Conservation (phyloP, 64 coral and sea anemone species). For the Montipora foliosa region DNA sequence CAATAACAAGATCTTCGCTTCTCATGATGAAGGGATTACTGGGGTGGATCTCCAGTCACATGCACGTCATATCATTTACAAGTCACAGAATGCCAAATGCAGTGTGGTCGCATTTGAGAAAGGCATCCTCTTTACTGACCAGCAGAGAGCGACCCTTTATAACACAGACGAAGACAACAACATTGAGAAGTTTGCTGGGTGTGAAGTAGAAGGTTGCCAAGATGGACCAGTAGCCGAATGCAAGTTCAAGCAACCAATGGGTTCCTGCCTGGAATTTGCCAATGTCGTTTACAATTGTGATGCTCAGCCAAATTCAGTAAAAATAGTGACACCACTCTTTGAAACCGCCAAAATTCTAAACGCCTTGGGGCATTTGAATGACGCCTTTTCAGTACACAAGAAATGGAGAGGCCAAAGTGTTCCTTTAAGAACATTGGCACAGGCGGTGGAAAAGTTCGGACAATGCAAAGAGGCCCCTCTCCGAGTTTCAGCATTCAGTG, state of each 20-base stretch:
- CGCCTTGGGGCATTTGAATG: constrained; percentile 13
- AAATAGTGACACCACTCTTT: constrained; percentile 22
- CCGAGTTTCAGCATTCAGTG: constrained; percentile 30
- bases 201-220: not conserved
- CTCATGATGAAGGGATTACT: constrained; percentile 5
- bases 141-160: not conserved
- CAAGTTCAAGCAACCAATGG: constrained; percentile 36
- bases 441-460: constrained; percentile 17
- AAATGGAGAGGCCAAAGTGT: not conserved
- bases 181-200: constrained; percentile 10
- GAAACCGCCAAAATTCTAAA: constrained; percentile 43
- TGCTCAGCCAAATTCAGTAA: constrained; percentile 33
- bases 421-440: not conserved
- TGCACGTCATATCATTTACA: not conserved
- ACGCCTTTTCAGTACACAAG: constrained; percentile 44
- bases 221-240: constrained; percentile 20
- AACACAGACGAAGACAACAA: constrained; percentile 3
- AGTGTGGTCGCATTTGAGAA: constrained; percentile 19
- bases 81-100: constrained; percentile 5
- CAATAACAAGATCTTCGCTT: constrained; percentile 36
- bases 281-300: constrained; percentile 52
- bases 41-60: constrained; percentile 6
- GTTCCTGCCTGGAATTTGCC: not conserved
- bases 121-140: constrained; percentile 19
- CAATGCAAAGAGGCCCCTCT: constrained; percentile 11